Conservation (phyloP, 1,140 invertebrate genomes). For the Drosophila fuyamai region DNA sequence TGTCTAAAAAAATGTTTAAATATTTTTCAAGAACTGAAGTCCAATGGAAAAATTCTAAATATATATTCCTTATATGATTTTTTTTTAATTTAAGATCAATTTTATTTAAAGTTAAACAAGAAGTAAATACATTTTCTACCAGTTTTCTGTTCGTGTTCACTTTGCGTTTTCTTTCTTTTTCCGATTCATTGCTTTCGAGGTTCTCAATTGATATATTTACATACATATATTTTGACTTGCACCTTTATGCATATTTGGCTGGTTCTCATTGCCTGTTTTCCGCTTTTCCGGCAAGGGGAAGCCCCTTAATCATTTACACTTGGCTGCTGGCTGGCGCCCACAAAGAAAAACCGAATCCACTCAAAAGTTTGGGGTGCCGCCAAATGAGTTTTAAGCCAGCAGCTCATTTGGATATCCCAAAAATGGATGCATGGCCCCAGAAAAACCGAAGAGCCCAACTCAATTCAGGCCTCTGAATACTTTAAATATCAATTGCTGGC, state of each 20-base stretch:
- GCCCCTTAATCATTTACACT: constrained; percentile 70
- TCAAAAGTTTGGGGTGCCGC: constrained; percentile 51
- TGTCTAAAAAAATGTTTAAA: not conserved
- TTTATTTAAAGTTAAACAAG: too few species aligned
- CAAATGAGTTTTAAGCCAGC: constrained; percentile 64
- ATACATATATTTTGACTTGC: constrained; percentile 33
- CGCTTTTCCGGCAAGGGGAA: constrained; percentile 2
- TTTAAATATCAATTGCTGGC: constrained; percentile 17
- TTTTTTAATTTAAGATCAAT: too few species aligned
- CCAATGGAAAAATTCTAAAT: too few species aligned
- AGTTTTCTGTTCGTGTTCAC: not conserved
- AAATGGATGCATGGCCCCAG: constrained; percentile 5
- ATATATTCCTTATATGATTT: too few species aligned
- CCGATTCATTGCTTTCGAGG: constrained; percentile 52
- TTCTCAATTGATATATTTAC: constrained; percentile 16
- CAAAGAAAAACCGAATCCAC: constrained; percentile 33
- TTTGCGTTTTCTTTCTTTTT: constrained; percentile 32
- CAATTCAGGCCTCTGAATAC: constrained; percentile 5
- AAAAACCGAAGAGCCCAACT: not conserved
- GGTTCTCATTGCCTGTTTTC: constrained; percentile 20
- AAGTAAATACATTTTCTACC: too few species aligned
- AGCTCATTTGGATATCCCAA: constrained; percentile 34
- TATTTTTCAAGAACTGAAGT: too few species aligned
- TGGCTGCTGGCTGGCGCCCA: constrained; percentile 38
- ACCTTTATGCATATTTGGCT: constrained; percentile 33